Percentiles rank a stretch among this genome's conserved stretches.
These are phyloP conservation scores for Andricus grossulariae DNA, from an alignment of 1,140 invertebrate species.

Conservation along the genomic window DNA sequence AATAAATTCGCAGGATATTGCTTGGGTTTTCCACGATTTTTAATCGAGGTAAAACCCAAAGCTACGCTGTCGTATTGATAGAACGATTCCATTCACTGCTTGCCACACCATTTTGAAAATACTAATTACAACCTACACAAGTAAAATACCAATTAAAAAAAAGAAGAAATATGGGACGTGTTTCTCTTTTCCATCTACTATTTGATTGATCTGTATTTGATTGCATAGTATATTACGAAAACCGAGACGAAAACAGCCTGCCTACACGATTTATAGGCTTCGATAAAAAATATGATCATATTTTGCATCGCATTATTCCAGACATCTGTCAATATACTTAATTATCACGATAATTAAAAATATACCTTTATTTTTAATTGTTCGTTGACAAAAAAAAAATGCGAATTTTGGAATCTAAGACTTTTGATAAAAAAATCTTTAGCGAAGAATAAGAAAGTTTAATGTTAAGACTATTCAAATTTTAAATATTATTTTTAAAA, in stretches of 20 bases:
- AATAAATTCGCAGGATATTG: conserved; percentile 37
- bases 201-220: conserved; percentile 25
- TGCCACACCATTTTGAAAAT: not conserved
- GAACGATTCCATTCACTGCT: conserved; percentile 7
- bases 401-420: too few relatives aligned
- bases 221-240: conserved; percentile 10
- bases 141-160: not conserved
- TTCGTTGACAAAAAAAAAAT: too few relatives aligned
- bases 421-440: too few relatives aligned
- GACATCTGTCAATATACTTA: not conserved
- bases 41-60: conserved; percentile 21
- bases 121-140: conserved; percentile 2
- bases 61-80: conserved; percentile 4
- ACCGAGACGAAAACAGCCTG: conserved; percentile 2
- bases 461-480: too few relatives aligned
- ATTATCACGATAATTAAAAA: not conserved
- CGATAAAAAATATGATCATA: not conserved
- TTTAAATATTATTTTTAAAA: too few relatives aligned
- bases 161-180: not conserved
- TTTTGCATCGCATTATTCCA: not conserved
- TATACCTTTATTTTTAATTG: too few relatives aligned
- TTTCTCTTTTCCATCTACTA: conserved; percentile 8
- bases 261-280: conserved; percentile 21
- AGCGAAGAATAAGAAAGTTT: too few relatives aligned
- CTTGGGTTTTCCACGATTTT: conserved; percentile 21